phyloP scores from a whole-genome alignment of 2,797 vertebrate species.

The Gallirallus australis region DNA sequence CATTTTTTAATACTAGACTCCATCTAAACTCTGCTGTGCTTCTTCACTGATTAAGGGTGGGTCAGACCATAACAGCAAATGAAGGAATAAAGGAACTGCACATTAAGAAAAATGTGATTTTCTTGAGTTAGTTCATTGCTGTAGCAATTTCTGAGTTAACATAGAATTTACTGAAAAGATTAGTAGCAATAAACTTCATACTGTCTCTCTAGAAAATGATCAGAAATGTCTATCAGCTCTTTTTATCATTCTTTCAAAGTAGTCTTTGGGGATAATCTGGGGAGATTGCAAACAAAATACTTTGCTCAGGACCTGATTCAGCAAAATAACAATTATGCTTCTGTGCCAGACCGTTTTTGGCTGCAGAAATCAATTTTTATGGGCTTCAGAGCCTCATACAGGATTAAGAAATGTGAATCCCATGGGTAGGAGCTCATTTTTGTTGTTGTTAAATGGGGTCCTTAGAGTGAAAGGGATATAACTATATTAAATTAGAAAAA shows the following conservation, averaged over 20 bases:
- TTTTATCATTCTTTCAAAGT: slow-evolving; percentile 15
- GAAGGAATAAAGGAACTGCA: neutral
- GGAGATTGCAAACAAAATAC: neutral
- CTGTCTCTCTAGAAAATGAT: neutral
- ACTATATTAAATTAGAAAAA: slow-evolving; percentile 47
- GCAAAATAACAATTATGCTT: slow-evolving; percentile 37
- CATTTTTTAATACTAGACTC: neutral
- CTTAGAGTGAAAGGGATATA: slow-evolving; percentile 43
- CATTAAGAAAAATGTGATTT: neutral
- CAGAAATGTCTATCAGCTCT: neutral
- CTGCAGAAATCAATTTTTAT: slow-evolving; percentile 43
- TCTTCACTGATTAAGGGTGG: neutral
- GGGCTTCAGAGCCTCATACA: slow-evolving; percentile 6
- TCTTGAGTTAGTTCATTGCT: neutral
- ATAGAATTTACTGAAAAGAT: neutral
- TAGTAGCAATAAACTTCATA: neutral
- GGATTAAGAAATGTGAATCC: slow-evolving; percentile 23
- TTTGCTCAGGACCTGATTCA: slow-evolving; percentile 26
- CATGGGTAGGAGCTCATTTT: slow-evolving; percentile 10
- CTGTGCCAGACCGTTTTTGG: slow-evolving; percentile 11
- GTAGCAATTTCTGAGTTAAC: neutral
- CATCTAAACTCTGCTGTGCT: slow-evolving; percentile 31
- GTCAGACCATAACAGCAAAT: neutral
- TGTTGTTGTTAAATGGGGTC: slow-evolving; percentile 36
- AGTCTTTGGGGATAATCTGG: neutral